Evolutionary conservation across 2,888 invertebrate genomes (phyloP).

Genomic region (Mystacides longicornis): DNA sequence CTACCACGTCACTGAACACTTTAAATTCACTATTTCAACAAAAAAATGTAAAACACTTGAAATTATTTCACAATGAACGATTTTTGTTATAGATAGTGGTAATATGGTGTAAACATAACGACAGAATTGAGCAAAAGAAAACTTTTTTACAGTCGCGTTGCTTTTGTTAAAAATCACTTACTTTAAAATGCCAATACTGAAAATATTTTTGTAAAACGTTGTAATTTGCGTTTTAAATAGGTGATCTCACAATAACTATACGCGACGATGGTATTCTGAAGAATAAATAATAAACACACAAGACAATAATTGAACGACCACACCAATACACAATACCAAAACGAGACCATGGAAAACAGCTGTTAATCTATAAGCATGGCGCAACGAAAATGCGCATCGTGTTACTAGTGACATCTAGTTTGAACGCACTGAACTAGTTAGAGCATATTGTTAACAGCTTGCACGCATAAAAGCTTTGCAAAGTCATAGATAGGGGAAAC

Average conservation of each 20-base stretch:
- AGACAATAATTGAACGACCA: conserved; percentile 18
- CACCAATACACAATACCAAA: conserved; percentile 38
- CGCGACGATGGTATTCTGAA: conserved; percentile 18
- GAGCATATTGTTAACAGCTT: too few species aligned
- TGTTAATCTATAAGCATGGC: conserved; percentile 34
- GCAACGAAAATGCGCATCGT: conserved; percentile 13
- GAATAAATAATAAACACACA: conserved; percentile 21
- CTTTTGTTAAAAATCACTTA: conserved; percentile 36
- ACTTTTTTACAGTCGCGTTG: conserved; percentile 39
- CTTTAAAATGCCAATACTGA: conserved; percentile 41
- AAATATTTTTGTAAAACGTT: conserved; percentile 20
- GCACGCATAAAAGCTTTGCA: too few species aligned
- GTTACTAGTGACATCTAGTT: neutral
- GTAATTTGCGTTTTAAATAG: conserved; percentile 22
- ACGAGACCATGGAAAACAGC: conserved; percentile 48
- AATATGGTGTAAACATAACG: neutral
- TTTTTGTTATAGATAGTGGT: conserved; percentile 2
- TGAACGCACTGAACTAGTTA: too few species aligned
- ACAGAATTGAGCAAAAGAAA: conserved; percentile 38
- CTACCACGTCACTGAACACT: conserved; percentile 19
- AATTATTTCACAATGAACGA: conserved; percentile 16
- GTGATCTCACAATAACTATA: conserved; percentile 14
- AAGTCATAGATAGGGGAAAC: too few species aligned
- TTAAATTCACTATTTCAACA: conserved; percentile 22
- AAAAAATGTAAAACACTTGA: conserved; percentile 12